A percentile compares a stretch with the other conserved stretches of the same genome.
phyloP scores from a whole-genome alignment of 2,797 vertebrate species.

The Artibeus lituratus region DNA sequence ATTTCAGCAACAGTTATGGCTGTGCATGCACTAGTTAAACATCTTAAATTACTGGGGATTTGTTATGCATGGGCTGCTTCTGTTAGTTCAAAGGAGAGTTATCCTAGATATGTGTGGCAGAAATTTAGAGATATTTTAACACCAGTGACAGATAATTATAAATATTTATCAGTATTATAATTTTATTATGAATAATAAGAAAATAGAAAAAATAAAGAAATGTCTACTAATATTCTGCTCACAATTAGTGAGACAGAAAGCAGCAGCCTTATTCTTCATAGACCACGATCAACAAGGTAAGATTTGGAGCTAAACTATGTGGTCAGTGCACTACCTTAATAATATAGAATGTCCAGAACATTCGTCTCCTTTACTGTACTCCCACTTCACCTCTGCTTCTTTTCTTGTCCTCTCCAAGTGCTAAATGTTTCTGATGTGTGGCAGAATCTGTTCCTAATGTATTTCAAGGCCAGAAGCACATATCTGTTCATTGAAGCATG shows the following conservation, averaged over 20 bases:
- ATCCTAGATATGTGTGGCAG: neutral
- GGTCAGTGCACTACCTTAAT: neutral
- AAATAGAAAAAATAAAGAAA: neutral
- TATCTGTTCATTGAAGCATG: neutral
- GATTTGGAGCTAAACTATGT: neutral
- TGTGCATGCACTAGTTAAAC: neutral
- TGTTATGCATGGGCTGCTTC: constrained; percentile 30
- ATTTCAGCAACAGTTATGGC: neutral
- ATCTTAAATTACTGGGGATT: constrained; percentile 49
- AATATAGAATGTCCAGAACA: neutral
- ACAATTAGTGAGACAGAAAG: neutral
- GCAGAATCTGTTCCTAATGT: neutral
- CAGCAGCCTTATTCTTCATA: neutral
- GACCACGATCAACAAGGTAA: neutral
- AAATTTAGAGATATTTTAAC: neutral
- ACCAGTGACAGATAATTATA: neutral
- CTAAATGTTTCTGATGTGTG: neutral
- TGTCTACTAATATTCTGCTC: neutral
- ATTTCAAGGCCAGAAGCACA: constrained; percentile 39
- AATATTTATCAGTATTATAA: neutral
- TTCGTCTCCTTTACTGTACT: neutral
- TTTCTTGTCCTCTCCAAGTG: neutral
- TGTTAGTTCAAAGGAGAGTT: constrained; percentile 4
- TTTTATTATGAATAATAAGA: constrained; percentile 15
- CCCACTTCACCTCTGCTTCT: neutral